Evolutionary conservation across 1,140 invertebrate genomes (phyloP).

Genomic region (Vanessa tameamea): DNA sequence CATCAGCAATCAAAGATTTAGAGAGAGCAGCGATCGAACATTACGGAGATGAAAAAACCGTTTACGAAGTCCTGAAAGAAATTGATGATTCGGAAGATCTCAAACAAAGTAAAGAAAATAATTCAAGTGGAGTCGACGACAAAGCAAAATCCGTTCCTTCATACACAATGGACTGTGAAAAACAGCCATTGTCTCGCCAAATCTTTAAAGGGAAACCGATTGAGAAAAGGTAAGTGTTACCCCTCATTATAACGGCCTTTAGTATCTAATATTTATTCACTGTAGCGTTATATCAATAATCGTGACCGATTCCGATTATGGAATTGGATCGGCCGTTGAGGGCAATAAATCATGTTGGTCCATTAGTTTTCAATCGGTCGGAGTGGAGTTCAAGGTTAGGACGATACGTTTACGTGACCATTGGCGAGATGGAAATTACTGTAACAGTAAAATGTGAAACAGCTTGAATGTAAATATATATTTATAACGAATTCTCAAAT

Average conservation of each 20-base stretch:
- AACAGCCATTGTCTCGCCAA: constrained; percentile 29
- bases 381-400: constrained; percentile 26
- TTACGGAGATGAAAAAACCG: constrained; percentile 43
- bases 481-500: not conserved
- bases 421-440: not conserved
- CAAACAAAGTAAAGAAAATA: constrained; percentile 17
- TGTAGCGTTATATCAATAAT: constrained; percentile 14
- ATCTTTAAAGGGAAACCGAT: constrained; percentile 8
- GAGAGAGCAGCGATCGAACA: constrained; percentile 38
- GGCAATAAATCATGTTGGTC: constrained; percentile 29
- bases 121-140: constrained; percentile 17
- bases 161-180: constrained; percentile 19
- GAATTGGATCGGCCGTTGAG: constrained; percentile 22
- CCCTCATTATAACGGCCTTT: constrained; percentile 11
- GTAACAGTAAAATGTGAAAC: not conserved
- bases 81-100: constrained; percentile 14
- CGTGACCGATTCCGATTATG: constrained; percentile 10
- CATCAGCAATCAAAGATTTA: constrained; percentile 40
- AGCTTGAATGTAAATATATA: not conserved
- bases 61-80: constrained; percentile 31
- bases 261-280: constrained; percentile 16
- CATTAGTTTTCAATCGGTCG: constrained; percentile 28
- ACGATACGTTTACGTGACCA: constrained; percentile 12
- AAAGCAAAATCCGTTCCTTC: constrained; percentile 12
- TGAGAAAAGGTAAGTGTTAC: constrained; percentile 27